Conservation (phyloP, 2,888 invertebrate species). For the Clusia tigrina region DNA sequence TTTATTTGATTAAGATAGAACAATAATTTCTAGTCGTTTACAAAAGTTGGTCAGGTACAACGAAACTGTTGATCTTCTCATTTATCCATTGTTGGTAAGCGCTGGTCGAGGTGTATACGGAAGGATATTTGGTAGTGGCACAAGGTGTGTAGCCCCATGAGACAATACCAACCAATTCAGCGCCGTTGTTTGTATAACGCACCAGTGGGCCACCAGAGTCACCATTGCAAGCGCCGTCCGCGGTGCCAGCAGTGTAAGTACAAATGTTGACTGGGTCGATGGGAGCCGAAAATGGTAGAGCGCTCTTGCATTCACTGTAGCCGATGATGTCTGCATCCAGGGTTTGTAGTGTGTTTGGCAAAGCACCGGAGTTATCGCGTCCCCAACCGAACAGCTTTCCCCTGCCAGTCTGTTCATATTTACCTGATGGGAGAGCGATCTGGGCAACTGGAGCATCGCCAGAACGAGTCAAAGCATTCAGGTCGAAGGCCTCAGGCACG, state of each 20-base stretch:
- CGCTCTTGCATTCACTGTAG: slow-evolving; percentile 36
- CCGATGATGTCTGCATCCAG: slow-evolving; percentile 42
- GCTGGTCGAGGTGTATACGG: slow-evolving; percentile 62
- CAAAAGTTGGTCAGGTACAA: too few relatives aligned
- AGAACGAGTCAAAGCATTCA: slow-evolving; percentile 43
- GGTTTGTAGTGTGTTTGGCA: slow-evolving; percentile 43
- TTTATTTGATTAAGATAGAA: too few relatives aligned
- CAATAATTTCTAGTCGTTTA: too few relatives aligned
- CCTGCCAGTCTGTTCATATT: slow-evolving; percentile 34
- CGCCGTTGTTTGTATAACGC: slow-evolving; percentile 13
- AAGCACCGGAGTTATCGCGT: slow-evolving; percentile 34
- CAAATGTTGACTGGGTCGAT: slow-evolving; percentile 49
- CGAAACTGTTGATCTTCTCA: slow-evolving; percentile 25
- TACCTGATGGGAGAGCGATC: slow-evolving; percentile 41
- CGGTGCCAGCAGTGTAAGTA: slow-evolving; percentile 48
- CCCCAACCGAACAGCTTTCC: slow-evolving; percentile 51
- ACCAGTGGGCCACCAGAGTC: slow-evolving; percentile 62
- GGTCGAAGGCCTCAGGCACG: slow-evolving; percentile 39
- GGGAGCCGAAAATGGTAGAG: slow-evolving; percentile 41
- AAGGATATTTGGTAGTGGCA: slow-evolving; percentile 57
- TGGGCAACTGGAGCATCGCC: slow-evolving; percentile 43
- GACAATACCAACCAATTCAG: slow-evolving; percentile 62
- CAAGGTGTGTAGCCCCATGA: slow-evolving; percentile 67
- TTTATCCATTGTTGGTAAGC: slow-evolving; percentile 57
- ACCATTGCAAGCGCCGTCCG: slow-evolving; percentile 64